phyloP scores from a whole-genome alignment of 2,113 vertebrate species.

The Chroicocephalus ridibundus region DNA sequence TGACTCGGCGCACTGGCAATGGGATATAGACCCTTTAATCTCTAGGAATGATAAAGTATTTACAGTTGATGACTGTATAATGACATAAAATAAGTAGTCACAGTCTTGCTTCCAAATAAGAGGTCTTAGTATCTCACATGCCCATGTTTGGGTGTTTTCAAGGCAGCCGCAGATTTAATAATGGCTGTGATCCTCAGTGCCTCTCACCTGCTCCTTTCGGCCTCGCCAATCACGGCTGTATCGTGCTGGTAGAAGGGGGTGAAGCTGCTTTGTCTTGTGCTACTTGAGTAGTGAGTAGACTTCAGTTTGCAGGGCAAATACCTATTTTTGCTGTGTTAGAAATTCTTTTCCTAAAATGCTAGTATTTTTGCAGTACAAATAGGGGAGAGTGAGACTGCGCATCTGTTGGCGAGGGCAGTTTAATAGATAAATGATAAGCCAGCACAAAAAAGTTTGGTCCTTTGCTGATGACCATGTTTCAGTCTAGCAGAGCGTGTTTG shows the following conservation, averaged over 20 bases:
- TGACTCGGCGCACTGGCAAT: background rate
- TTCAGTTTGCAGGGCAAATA: background rate
- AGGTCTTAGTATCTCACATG: background rate
- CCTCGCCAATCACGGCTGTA: background rate
- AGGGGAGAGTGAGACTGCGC: background rate
- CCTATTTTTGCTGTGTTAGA: background rate
- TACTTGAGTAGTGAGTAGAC: background rate
- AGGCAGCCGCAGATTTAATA: background rate
- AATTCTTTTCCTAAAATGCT: background rate
- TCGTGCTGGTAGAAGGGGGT: background rate
- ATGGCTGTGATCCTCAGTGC: background rate
- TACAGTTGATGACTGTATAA: background rate
- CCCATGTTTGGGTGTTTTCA: background rate
- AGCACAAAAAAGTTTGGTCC: background rate
- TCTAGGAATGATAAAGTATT: background rate
- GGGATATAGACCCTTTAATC: conserved; percentile 16
- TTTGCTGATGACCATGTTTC: background rate
- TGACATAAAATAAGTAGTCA: background rate
- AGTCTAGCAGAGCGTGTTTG: background rate
- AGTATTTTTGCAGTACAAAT: background rate
- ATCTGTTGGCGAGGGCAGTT: background rate
- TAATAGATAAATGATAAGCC: background rate
- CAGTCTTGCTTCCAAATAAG: background rate
- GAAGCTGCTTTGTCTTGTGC: background rate
- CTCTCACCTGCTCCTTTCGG: background rate